Conservation (phyloP, 2,113 vertebrate genomes). For the Pogona vitticeps region DNA sequence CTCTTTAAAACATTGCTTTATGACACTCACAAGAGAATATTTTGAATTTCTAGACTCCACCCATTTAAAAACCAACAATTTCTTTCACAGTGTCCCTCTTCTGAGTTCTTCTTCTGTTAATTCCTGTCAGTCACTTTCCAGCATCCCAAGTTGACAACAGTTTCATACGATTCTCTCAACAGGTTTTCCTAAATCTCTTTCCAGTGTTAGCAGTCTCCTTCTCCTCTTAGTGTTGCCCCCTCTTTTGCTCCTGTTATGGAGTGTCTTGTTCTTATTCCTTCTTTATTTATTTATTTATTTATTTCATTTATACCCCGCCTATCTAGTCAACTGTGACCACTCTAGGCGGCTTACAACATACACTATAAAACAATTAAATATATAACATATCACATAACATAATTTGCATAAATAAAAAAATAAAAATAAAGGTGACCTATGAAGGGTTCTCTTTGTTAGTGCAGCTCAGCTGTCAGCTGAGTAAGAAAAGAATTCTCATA, state of each 20-base stretch:
- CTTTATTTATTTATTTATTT: no score
- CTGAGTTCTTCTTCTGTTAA: background rate
- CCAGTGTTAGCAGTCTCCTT: background rate
- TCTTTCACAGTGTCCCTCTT: background rate
- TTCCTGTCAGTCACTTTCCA: background rate
- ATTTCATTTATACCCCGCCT: no score
- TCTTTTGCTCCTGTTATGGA: background rate
- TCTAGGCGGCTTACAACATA: no score
- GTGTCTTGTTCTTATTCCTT: background rate
- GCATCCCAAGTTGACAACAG: background rate
- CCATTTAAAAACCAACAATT: background rate
- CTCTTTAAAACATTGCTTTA: no score
- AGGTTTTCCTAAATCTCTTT: conserved; percentile 32
- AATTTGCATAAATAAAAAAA: no score
- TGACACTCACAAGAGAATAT: no score
- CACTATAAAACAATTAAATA: no score
- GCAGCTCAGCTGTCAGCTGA: background rate
- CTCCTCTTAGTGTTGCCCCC: background rate
- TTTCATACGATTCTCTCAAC: background rate
- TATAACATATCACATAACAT: no score
- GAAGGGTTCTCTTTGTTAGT: background rate
- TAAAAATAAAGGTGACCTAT: no score
- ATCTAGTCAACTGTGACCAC: no score
- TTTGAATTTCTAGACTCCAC: background rate
- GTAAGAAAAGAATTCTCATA: background rate